Evolutionary conservation across 2,888 invertebrate genomes (phyloP).

Genomic region (Lomographa bimaculata): DNA sequence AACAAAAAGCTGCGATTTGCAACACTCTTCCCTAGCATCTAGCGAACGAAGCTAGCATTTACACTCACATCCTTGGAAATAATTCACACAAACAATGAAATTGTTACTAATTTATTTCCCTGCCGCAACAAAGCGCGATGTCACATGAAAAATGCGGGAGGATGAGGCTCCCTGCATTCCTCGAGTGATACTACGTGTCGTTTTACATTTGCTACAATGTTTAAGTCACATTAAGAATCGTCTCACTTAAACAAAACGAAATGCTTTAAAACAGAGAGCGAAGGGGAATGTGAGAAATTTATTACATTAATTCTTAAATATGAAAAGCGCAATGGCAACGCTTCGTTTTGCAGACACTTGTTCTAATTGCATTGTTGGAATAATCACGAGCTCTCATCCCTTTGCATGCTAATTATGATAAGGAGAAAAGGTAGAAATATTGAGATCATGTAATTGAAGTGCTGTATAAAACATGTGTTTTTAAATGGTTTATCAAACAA

Average conservation of each 20-base stretch:
- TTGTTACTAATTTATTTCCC: constrained; percentile 82
- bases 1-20: constrained; percentile 2
- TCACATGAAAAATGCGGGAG: constrained; percentile 79
- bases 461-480: too few species aligned
- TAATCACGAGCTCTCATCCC: constrained; percentile 29
- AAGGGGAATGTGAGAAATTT: constrained; percentile 62
- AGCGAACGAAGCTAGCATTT: constrained; percentile 34
- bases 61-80: constrained; percentile 48
- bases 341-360: constrained; percentile 56
- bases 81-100: constrained; percentile 80
- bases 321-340: constrained; percentile 56
- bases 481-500: too few species aligned
- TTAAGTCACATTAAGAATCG: constrained; percentile 74
- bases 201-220: constrained; percentile 67
- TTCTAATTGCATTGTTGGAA: constrained; percentile 55
- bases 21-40: constrained; percentile 9
- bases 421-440: too few species aligned
- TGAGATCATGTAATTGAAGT: too few species aligned
- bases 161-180: constrained; percentile 68
- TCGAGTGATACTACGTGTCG: constrained; percentile 60
- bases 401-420: too few species aligned
- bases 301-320: constrained; percentile 68
- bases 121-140: constrained; percentile 81
- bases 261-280: constrained; percentile 61
- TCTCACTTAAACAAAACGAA: constrained; percentile 63